These are phyloP conservation scores for Buceros bicornis DNA, from an alignment of 2,797 vertebrate species.

Conservation along the genomic window DNA sequence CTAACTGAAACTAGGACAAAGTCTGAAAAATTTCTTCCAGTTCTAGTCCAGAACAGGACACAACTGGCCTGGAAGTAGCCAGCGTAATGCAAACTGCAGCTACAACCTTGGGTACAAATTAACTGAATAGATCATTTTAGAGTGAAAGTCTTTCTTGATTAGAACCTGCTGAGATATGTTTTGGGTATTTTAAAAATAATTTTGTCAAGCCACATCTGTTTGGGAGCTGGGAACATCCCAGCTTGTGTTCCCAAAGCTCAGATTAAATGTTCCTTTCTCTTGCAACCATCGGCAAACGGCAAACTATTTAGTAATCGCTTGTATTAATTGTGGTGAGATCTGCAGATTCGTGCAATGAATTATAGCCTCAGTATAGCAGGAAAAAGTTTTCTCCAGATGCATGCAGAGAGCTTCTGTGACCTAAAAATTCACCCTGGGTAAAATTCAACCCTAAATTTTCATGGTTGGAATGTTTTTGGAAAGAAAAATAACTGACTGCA, in stretches of 20 bases:
- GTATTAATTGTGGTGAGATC: neutral
- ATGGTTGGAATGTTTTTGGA: neutral
- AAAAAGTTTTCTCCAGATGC: neutral
- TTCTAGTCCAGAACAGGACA: neutral
- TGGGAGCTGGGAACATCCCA: neutral
- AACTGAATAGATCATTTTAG: neutral
- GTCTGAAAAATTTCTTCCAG: neutral
- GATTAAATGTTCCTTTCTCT: neutral
- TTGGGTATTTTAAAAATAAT: neutral
- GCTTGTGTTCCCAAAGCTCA: neutral
- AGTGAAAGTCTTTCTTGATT: neutral
- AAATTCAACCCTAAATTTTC: slow-evolving; percentile 35
- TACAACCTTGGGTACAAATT: neutral
- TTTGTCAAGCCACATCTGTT: neutral
- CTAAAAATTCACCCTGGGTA: neutral
- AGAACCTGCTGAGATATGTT: neutral
- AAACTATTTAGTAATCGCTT: slow-evolving; percentile 33
- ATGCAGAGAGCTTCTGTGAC: neutral
- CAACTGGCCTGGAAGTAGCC: neutral
- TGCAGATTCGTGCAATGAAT: slow-evolving; percentile 21
- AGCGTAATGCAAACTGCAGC: neutral
- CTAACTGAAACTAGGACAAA: neutral
- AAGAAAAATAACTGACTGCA: neutral
- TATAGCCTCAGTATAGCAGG: neutral
- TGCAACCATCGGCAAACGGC: neutral